Percentiles rank a stretch among this genome's conserved stretches.
phyloP scores from a whole-genome alignment of 2,888 invertebrate genomes.

The Caenorhabditis uteleia region DNA sequence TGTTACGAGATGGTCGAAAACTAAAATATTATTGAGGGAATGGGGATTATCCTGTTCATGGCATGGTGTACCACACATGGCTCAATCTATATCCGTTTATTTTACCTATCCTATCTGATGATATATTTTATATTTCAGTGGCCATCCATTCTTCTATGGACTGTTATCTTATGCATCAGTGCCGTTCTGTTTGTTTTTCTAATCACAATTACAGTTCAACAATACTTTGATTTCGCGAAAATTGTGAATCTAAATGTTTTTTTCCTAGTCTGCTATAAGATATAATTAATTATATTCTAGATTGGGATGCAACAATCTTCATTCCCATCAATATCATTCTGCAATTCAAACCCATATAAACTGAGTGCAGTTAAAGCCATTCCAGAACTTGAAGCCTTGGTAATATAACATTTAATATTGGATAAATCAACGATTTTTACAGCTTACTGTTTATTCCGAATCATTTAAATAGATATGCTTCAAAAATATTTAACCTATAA shows the following conservation, averaged over 20 bases:
- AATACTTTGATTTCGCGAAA: constrained; percentile 27
- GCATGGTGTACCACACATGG: constrained; percentile 40
- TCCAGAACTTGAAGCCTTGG: constrained; percentile 47
- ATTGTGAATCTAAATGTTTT: constrained; percentile 27
- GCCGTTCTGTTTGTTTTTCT: constrained; percentile 30
- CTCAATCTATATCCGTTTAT: constrained; percentile 10
- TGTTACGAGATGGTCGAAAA: no score
- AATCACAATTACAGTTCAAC: constrained; percentile 25
- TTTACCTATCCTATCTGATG: neutral
- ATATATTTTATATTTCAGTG: constrained; percentile 12
- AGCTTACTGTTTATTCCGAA: no score
- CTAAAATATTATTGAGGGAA: constrained; percentile 20
- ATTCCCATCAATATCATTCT: constrained; percentile 51
- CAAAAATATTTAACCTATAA: no score
- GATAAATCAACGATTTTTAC: no score
- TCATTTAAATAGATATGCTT: no score
- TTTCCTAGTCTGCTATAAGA: no score
- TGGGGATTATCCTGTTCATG: constrained; percentile 33
- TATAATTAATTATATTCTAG: constrained; percentile 8
- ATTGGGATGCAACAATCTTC: constrained; percentile 39
- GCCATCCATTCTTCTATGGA: constrained; percentile 27
- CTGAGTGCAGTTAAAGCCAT: constrained; percentile 41
- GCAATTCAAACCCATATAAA: constrained; percentile 53
- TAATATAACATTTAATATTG: no score
- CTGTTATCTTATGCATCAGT: constrained; percentile 15